Percentiles rank a stretch among this genome's conserved stretches.
These are phyloP conservation scores for Nesometra sesokonis DNA, from an alignment of 35 echinoderm and acorn worm genomes.

Conservation along the genomic window DNA sequence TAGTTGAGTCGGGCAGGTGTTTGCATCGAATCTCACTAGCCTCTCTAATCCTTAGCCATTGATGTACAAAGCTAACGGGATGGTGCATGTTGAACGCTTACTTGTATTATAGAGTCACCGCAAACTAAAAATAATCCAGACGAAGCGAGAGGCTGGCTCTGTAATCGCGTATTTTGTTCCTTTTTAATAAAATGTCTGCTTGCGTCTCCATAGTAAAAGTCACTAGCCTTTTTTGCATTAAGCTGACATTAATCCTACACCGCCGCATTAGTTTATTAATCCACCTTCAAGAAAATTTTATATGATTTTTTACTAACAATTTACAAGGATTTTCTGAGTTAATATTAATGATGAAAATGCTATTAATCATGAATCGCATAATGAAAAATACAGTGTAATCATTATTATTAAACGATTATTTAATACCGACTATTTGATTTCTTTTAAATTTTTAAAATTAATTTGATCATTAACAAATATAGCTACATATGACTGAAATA, in stretches of 20 bases:
- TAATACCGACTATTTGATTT: neutral
- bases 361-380: neutral
- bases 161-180: neutral
- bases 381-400: neutral
- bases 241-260: neutral
- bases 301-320: neutral
- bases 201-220: neutral
- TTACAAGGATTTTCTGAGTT: neutral
- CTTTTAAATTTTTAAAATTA: neutral
- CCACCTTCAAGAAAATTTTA: neutral
- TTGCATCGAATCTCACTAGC: neutral
- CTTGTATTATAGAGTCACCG: neutral
- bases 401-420: neutral
- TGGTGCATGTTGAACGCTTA: neutral
- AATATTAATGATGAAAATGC: neutral
- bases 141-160: neutral
- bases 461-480: neutral
- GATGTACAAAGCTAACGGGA: neutral
- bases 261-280: neutral
- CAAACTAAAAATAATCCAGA: neutral
- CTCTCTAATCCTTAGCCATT: neutral
- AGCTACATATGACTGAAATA: neutral
- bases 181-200: neutral
- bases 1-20: neutral
- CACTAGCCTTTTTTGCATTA: neutral